Percentiles rank a stretch among this genome's conserved stretches.
phyloP scores from a whole-genome alignment of 2,888 invertebrate genomes.

The Drosophila ochracea region DNA sequence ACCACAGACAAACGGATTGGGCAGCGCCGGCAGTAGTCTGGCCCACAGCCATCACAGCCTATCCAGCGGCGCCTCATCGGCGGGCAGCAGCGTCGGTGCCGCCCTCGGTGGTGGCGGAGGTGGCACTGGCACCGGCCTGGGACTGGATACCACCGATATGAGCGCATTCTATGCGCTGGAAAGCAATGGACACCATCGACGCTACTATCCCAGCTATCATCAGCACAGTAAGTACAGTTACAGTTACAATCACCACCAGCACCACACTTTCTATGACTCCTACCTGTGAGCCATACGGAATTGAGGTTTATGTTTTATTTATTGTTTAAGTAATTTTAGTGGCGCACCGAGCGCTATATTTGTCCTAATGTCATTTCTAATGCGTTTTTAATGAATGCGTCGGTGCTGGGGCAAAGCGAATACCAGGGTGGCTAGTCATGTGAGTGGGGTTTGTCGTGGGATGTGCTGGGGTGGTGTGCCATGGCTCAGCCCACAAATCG shows the following conservation, averaged over 20 bases:
- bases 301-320: constrained; percentile 56
- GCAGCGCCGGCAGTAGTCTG: constrained; percentile 81
- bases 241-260: constrained; percentile 1
- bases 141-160: constrained; percentile 85
- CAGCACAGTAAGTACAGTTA: constrained; percentile 84
- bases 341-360: constrained; percentile 63
- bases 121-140: constrained; percentile 75
- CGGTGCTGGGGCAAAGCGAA: constrained; percentile 11
- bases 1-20: constrained; percentile 84
- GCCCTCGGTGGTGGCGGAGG: constrained; percentile 76
- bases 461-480: neutral
- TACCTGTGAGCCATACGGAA: neutral
- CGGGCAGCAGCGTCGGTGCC: constrained; percentile 81
- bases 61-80: constrained; percentile 82
- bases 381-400: constrained; percentile 81
- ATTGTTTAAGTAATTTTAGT: constrained; percentile 72
- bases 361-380: constrained; percentile 81
- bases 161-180: constrained; percentile 85
- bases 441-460: constrained; percentile 6
- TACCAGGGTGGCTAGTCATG: constrained; percentile 1
- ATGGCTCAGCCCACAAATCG: constrained; percentile 75
- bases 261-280: neutral
- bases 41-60: constrained; percentile 83
- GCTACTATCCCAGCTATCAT: constrained; percentile 86
- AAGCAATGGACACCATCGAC: constrained; percentile 85